A percentile compares a stretch with the other conserved stretches of the same genome.
These are phyloP conservation scores for Druon quercuslanigerum DNA, from an alignment of 1,140 invertebrate genomes.

Conservation along the genomic window DNA sequence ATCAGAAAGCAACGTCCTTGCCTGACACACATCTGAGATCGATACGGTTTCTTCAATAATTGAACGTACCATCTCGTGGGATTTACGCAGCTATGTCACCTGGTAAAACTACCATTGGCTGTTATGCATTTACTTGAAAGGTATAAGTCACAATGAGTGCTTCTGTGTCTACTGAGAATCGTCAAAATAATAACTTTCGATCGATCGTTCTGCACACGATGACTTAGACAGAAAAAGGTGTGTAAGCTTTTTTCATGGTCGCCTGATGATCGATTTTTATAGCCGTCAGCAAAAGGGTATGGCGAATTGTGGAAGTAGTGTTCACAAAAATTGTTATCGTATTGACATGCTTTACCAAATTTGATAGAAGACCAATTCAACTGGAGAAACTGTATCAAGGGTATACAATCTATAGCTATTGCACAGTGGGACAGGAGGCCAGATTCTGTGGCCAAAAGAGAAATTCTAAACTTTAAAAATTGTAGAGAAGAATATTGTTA, in stretches of 20 bases:
- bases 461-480: too few relatives aligned
- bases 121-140: constrained; percentile 1
- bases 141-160: not conserved
- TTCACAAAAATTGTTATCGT: not conserved
- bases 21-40: constrained; percentile 25
- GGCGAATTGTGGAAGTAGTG: not conserved
- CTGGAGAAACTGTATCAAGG: too few relatives aligned
- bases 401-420: too few relatives aligned
- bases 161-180: not conserved
- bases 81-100: constrained; percentile 26
- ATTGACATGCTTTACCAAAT: not conserved
- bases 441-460: too few relatives aligned
- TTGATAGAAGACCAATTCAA: too few relatives aligned
- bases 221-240: not conserved
- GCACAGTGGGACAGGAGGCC: too few relatives aligned
- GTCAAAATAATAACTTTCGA: constrained; percentile 22
- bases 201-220: constrained; percentile 7
- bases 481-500: too few relatives aligned
- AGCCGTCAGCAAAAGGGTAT: not conserved
- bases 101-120: not conserved
- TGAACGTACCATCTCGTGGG: constrained; percentile 22
- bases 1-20: constrained; percentile 27
- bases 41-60: constrained; percentile 20
- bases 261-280: not conserved
- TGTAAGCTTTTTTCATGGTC: not conserved